Conservation (phyloP, 2,888 invertebrate genomes). For the Dynastes maya region DNA sequence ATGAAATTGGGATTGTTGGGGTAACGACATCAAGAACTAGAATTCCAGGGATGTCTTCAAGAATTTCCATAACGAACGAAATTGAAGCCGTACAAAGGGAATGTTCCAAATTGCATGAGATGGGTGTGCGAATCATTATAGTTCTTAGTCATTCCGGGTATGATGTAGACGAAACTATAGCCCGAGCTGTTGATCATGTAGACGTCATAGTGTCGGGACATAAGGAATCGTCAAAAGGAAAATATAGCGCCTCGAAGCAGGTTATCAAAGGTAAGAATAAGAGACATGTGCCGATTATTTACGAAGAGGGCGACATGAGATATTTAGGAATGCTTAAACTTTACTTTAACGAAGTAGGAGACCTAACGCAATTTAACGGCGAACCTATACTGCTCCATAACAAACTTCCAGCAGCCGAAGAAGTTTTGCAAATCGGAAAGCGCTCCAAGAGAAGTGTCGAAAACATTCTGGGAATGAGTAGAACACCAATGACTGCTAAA, state of each 20-base stretch:
- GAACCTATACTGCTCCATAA: constrained; percentile 84
- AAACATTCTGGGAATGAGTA: constrained; percentile 64
- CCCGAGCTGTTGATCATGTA: constrained; percentile 81
- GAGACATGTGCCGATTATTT: constrained; percentile 85
- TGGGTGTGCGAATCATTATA: constrained; percentile 85
- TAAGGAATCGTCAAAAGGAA: constrained; percentile 91
- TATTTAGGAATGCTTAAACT: constrained; percentile 75
- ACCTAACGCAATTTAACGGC: constrained; percentile 79
- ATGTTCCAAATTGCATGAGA: constrained; percentile 65
- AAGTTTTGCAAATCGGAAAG: constrained; percentile 74
- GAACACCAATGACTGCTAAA: constrained; percentile 57
- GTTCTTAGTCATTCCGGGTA: constrained; percentile 93
- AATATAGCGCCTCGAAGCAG: constrained; percentile 51
- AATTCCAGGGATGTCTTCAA: background rate
- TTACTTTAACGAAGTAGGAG: constrained; percentile 81
- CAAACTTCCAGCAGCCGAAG: constrained; percentile 77
- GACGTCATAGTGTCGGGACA: constrained; percentile 94
- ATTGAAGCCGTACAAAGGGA: constrained; percentile 25
- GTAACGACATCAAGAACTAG: constrained; percentile 73
- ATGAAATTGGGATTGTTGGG: constrained; percentile 86
- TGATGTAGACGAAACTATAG: constrained; percentile 83
- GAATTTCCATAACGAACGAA: constrained; percentile 22
- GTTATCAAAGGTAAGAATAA: constrained; percentile 80
- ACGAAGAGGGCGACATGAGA: constrained; percentile 88
- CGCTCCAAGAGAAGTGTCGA: background rate